Conservation (phyloP, 2,888 invertebrate genomes). For the Allygus modestus region DNA sequence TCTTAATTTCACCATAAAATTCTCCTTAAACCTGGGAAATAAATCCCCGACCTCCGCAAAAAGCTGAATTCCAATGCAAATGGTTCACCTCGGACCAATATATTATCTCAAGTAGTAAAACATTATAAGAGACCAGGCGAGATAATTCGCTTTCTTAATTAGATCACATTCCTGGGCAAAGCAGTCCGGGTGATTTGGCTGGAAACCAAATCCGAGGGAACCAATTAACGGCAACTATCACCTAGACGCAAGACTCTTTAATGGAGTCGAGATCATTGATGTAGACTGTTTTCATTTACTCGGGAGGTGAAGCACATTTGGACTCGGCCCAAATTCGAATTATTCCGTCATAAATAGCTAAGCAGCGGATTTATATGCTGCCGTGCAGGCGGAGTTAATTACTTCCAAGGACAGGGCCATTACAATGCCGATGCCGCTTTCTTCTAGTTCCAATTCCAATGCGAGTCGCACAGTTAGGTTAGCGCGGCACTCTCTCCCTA, state of each 20-base stretch:
- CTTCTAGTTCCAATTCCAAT: slow-evolving; percentile 21
- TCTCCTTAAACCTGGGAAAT: too few species aligned
- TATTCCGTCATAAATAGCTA: slow-evolving; percentile 42
- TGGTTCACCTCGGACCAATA: not conserved
- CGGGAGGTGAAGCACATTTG: slow-evolving; percentile 7
- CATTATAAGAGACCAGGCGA: not conserved
- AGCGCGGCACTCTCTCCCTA: not conserved
- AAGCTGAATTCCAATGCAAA: slow-evolving; percentile 4
- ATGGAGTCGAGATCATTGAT: slow-evolving; percentile 2
- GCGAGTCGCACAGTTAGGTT: slow-evolving; percentile 7
- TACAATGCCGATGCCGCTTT: slow-evolving; percentile 34
- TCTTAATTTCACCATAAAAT: too few species aligned
- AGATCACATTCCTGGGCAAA: slow-evolving; percentile 12
- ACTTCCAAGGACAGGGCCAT: slow-evolving; percentile 22
- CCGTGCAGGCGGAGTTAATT: not conserved
- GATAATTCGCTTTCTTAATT: slow-evolving; percentile 30
- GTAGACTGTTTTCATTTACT: slow-evolving; percentile 1
- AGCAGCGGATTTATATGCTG: slow-evolving; percentile 41
- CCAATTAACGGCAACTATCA: slow-evolving; percentile 12
- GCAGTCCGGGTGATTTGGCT: not conserved
- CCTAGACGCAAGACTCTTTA: slow-evolving; percentile 10
- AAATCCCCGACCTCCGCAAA: too few species aligned
- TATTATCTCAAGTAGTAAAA: not conserved
- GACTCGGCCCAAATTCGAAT: slow-evolving; percentile 22
- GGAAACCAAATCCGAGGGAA: slow-evolving; percentile 4